Base-by-base conservation (phyloP, 2,797 vertebrate species). In the Danio aesculapii region DNA sequence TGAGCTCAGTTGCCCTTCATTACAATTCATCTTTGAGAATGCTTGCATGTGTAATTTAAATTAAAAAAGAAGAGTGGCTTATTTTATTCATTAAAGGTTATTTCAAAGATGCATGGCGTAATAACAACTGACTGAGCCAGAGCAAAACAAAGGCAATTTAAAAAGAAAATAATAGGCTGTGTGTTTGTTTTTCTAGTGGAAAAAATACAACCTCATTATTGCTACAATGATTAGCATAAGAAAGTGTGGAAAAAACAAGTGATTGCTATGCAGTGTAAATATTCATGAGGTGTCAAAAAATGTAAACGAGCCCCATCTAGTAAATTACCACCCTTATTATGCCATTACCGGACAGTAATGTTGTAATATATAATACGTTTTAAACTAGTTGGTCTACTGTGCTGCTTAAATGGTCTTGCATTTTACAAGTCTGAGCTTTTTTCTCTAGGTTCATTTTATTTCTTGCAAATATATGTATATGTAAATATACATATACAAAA, bases 11-110 rank as follows among this genome's bases (percentile, higher is more conserved):
- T 74, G 64, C 41, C 8, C 17, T 68, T 39, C 19, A 67, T 62
- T 44, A 43, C 46, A 21, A 72, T 83, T 75, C 19, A 78, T 84
- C 52, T 13, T 46, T 75, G 84, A 8, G 0, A 44, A 11, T 9
- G 6, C 49, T 72, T 1, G 30, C 43, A 57, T 17, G 59, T 19
- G 11, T 8, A 21, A 70, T 64, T 70, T 17, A 61, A 16, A 17
- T 71, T 2, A 14, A 43, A 4, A 58, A 13, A 6, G 8, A 30
- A 30, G 19, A 69, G 8, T 16, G n/a, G 12, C 21, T 73, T 11
- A 61, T 3, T 14, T 5, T 61, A 49, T 70, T 78, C 11, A 70
- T 43, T 78, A 61, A 61, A 8, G 46, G 12, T 16, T 7, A 68
- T 77, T 49, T 61, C 19, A 41, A 13, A 59, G 12, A 43, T 11